These are phyloP conservation scores for Myopa tessellatipennis DNA, from an alignment of 2,888 invertebrate genomes.

Conservation along the genomic window DNA sequence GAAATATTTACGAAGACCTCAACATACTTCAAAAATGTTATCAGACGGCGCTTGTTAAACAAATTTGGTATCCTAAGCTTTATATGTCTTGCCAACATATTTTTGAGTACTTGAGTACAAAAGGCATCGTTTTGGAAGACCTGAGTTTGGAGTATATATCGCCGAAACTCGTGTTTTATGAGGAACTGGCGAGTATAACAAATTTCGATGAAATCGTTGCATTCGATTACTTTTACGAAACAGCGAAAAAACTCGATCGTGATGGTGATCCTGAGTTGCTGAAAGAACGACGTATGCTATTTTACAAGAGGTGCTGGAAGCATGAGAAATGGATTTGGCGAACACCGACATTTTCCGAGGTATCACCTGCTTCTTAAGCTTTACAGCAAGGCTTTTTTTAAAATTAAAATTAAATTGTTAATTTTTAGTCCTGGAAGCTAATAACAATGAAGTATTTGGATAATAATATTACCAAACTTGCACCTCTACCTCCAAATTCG, in stretches of 20 bases:
- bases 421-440: background rate
- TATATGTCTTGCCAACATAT: conserved; percentile 38
- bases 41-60: conserved; percentile 33
- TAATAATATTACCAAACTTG: background rate
- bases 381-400: background rate
- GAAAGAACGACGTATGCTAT: conserved; percentile 33
- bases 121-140: conserved; percentile 31
- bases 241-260: conserved; percentile 30
- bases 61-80: conserved; percentile 43
- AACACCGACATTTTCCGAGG: background rate
- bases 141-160: conserved; percentile 41
- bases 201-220: conserved; percentile 41
- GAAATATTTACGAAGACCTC: conserved; percentile 30
- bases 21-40: conserved; percentile 37
- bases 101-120: conserved; percentile 32
- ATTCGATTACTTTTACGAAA: conserved; percentile 38
- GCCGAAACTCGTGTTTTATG: conserved; percentile 44
- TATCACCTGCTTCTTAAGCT: background rate
- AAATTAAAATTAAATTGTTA: background rate
- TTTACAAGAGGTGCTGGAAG: conserved; percentile 46
- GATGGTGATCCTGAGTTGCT: background rate
- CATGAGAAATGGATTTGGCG: conserved; percentile 42
- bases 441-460: no score
- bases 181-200: conserved; percentile 36
- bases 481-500: background rate